Evolutionary conservation across 2,113 vertebrate genomes (phyloP).

Genomic region (Genyomyrus donnyi): DNA sequence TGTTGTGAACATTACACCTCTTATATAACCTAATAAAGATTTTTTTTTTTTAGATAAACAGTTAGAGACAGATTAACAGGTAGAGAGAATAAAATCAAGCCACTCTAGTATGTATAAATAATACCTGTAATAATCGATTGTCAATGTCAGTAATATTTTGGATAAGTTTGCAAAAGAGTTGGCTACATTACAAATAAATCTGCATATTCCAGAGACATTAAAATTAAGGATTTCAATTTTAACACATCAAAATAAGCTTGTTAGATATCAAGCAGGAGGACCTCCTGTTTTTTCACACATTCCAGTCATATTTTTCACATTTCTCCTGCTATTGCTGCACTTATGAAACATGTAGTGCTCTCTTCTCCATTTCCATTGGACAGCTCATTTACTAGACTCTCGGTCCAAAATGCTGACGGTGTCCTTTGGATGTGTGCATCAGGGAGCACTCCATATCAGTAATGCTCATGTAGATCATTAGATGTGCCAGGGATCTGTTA

Average conservation of each 20-base stretch:
- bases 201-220: neutral
- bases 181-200: neutral
- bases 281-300: constrained; percentile 64
- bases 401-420: constrained; percentile 65
- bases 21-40: neutral
- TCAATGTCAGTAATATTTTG: neutral
- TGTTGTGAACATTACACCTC: neutral
- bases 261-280: constrained; percentile 34
- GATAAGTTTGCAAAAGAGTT: neutral
- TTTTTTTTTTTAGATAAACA: too few species aligned
- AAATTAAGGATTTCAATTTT: neutral
- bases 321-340: constrained; percentile 60
- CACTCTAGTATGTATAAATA: neutral
- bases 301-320: constrained; percentile 57
- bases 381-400: constrained; percentile 74
- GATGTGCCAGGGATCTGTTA: constrained; percentile 52
- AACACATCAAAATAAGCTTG: neutral
- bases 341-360: constrained; percentile 58
- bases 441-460: constrained; percentile 54
- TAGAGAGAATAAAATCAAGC: neutral
- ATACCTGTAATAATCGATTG: neutral
- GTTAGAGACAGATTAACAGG: neutral
- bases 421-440: constrained; percentile 50
- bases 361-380: constrained; percentile 70
- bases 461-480: constrained; percentile 63